Percentiles rank a stretch among this genome's conserved stretches.
These are phyloP conservation scores for Nebria ingens DNA, from an alignment of 1,140 invertebrate species.

Conservation along the genomic window DNA sequence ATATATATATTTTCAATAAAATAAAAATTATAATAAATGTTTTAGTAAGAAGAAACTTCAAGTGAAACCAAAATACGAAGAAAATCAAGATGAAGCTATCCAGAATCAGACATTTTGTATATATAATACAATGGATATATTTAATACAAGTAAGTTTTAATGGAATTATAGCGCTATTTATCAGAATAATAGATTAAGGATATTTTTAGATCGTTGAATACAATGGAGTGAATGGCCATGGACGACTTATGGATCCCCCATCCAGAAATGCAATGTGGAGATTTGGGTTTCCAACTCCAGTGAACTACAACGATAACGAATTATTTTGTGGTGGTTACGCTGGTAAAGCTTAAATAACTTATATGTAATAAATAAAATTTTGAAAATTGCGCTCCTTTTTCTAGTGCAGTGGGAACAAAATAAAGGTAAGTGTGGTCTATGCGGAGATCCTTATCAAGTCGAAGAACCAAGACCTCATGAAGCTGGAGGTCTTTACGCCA, in stretches of 20 bases:
- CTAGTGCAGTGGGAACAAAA: slow-evolving; percentile 80
- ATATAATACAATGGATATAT: no score
- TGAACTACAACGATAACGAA: slow-evolving; percentile 91
- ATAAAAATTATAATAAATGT: no score
- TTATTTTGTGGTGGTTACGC: slow-evolving; percentile 72
- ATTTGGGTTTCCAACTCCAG: slow-evolving; percentile 82
- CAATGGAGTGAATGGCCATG: slow-evolving; percentile 54
- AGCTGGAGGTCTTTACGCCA: slow-evolving; percentile 74
- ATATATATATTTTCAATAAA: no score
- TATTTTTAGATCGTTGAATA: no score
- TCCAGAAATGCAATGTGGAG: slow-evolving; percentile 88
- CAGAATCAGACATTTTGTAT: no score
- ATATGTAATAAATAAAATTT: not conserved
- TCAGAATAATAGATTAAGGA: no score
- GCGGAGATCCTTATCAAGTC: slow-evolving; percentile 73
- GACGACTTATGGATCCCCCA: slow-evolving; percentile 79
- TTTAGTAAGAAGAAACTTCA: no score
- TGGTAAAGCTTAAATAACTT: slow-evolving; percentile 42
- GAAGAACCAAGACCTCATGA: slow-evolving; percentile 70
- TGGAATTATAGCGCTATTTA: no score
- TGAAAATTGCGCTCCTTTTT: slow-evolving; percentile 17
- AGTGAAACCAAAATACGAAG: no score
- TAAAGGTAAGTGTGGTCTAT: slow-evolving; percentile 74
- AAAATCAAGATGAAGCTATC: no score
- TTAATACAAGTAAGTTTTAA: not conserved